Evolutionary conservation across 2,113 vertebrate species (phyloP), one percentile per base, ranked within the genome.

Genomic region (Symphodus melops): DNA sequence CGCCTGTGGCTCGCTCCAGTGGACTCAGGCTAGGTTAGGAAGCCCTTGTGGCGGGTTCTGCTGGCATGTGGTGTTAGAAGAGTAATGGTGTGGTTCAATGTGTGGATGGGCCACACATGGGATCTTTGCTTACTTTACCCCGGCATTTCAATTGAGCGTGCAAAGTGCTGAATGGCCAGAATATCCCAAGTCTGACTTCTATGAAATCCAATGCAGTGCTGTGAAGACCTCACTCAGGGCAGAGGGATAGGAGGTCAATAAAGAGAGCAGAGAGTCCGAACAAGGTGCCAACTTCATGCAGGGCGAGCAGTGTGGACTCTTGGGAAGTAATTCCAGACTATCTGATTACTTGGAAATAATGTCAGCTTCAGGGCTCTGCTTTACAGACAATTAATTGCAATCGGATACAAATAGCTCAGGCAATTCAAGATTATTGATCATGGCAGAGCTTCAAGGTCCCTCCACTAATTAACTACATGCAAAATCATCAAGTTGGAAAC

Each of bases 51-150:
- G 85, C 69, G 84, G 70, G 77, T 68, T 81, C 75, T 80, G 81
- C 78, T 89, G 89, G 89, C 88, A 83, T 67, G 84, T 88, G 72
- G 73, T 71, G 72, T 70, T 86, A 68, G 75, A 84, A 88, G 91
- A 94, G 84, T 93, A 89, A 94, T 93, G 82, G 85, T 92, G 90
- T 89, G 92, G 92, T 92, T 87, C 83, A 78, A 65, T 81, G 78
- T 86, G 90, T 79, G 91, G 87, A 81, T 14, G 81, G 94, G 89
- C 94, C 93, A 94, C 93, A 94, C 93, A 91, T 83, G 81, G 73
- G 81, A 82, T 79, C 86, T 85, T 83, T 92, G 91, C 89, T 94
- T 92, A 83, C 80, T 91, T 91, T 87, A 91, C 81, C 63, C 82
- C 82, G 72, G 57, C 82, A 86, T 88, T 91, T 91, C 86, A 92